A percentile compares a stretch with the other conserved stretches of the same genome.
Conservation (phyloP, 2,113 vertebrate species). For the Centropristis striata region DNA sequence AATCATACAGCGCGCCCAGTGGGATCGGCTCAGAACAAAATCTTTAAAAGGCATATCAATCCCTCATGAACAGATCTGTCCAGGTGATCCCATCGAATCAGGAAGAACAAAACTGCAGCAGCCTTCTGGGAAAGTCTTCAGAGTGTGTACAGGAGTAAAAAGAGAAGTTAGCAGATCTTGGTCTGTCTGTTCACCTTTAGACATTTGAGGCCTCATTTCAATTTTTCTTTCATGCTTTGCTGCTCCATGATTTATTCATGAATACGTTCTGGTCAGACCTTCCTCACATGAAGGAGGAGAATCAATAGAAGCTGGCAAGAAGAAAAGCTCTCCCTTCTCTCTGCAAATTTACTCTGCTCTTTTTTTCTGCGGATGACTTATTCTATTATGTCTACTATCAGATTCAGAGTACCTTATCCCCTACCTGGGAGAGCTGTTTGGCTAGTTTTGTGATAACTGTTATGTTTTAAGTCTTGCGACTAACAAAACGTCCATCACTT, state of each 20-base stretch:
- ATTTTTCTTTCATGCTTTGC: conserved; percentile 57
- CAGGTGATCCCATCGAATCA: not conserved
- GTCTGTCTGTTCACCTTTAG: conserved; percentile 36
- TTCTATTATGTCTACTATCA: conserved; percentile 20
- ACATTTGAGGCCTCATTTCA: conserved; percentile 56
- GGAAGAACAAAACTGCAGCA: conserved; percentile 21
- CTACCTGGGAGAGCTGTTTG: not conserved
- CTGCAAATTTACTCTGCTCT: conserved; percentile 19
- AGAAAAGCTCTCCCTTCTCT: conserved; percentile 46
- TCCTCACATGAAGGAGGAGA: conserved; percentile 58
- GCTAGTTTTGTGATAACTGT: not conserved
- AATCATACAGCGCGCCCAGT: not conserved
- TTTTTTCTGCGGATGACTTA: conserved; percentile 44
- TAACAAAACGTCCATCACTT: not conserved
- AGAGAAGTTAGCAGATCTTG: conserved; percentile 25
- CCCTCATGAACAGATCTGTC: not conserved
- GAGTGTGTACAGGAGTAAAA: conserved; percentile 17
- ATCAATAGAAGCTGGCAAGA: conserved; percentile 63
- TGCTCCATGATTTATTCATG: conserved; percentile 78
- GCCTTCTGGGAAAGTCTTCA: not conserved
- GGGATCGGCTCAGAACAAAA: not conserved
- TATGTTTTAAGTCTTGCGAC: not conserved
- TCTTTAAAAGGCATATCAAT: not conserved
- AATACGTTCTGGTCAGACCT: conserved; percentile 34
- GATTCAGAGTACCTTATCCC: not conserved